Conservation (phyloP, 1,140 invertebrate genomes). For the Batillaria attramentaria region DNA sequence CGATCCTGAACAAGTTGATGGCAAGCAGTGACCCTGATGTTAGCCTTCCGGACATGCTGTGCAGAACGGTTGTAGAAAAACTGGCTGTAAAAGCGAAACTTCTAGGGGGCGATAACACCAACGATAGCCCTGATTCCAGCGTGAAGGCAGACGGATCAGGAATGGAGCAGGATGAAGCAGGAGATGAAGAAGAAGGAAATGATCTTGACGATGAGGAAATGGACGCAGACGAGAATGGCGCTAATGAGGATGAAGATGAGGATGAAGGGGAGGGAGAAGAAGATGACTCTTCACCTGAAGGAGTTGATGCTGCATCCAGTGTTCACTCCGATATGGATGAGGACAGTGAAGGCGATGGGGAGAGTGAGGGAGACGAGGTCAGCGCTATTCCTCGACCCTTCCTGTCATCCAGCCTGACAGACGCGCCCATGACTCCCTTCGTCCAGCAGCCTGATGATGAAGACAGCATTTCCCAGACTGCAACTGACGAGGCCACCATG, state of each 20-base stretch:
- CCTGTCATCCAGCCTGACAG: conserved; percentile 12
- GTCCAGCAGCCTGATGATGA: background rate
- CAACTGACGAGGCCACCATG: background rate
- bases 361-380: conserved; percentile 2
- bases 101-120: background rate
- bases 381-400: conserved; percentile 7
- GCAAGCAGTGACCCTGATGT: background rate
- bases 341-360: conserved; percentile 10
- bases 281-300: background rate
- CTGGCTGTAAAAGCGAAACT: conserved; percentile 3
- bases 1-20: conserved; percentile 8
- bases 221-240: background rate
- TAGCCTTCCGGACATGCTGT: conserved; percentile 14
- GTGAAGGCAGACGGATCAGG: background rate
- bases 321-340: background rate
- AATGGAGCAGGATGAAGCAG: background rate
- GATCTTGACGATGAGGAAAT: background rate
- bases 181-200: background rate
- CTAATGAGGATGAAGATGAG: background rate
- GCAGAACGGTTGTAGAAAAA: conserved; percentile 12
- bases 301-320: background rate
- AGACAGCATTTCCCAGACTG: background rate
- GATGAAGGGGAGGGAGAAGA: conserved; percentile 10
- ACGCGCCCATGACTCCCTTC: background rate
- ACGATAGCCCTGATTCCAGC: too few species aligned